Percentiles rank a stretch among this genome's conserved stretches.
Conservation (phyloP, 2,888 invertebrate species). For the Diabrotica balteata region DNA sequence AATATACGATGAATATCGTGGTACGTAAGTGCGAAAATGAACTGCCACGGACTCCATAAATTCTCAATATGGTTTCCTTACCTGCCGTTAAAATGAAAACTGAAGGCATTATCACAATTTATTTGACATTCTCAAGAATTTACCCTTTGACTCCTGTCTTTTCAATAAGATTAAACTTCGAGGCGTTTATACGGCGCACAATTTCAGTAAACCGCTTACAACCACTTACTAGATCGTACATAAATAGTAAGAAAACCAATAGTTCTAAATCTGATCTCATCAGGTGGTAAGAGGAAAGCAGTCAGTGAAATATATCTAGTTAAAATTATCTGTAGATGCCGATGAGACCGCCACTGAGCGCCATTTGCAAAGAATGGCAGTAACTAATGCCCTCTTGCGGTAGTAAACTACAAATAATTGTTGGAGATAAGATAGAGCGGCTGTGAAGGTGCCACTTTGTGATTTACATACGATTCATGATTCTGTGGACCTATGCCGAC, state of each 20-base stretch:
- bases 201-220: constrained; percentile 44
- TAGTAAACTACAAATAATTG: constrained; percentile 59
- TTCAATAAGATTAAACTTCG: constrained; percentile 39
- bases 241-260: constrained; percentile 47
- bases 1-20: constrained; percentile 34
- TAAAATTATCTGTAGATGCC: constrained; percentile 51
- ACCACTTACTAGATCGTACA: constrained; percentile 43
- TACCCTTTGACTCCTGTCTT: constrained; percentile 41
- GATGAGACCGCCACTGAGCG: constrained; percentile 50
- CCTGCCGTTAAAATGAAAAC: constrained; percentile 39
- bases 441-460: constrained; percentile 36
- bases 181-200: constrained; percentile 31
- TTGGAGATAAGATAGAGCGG: constrained; percentile 57
- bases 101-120: constrained; percentile 38
- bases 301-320: constrained; percentile 51
- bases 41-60: constrained; percentile 33
- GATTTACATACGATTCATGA: constrained; percentile 58
- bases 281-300: constrained; percentile 51
- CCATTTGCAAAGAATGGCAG: constrained; percentile 57
- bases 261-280: constrained; percentile 53
- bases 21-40: constrained; percentile 35
- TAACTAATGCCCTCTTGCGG: constrained; percentile 53
- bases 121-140: constrained; percentile 40
- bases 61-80: constrained; percentile 37
- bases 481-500: constrained; percentile 47